Percentiles rank a stretch among this genome's conserved stretches.
phyloP scores from a whole-genome alignment of 2,888 invertebrate genomes.

The Drosophila falleni region DNA sequence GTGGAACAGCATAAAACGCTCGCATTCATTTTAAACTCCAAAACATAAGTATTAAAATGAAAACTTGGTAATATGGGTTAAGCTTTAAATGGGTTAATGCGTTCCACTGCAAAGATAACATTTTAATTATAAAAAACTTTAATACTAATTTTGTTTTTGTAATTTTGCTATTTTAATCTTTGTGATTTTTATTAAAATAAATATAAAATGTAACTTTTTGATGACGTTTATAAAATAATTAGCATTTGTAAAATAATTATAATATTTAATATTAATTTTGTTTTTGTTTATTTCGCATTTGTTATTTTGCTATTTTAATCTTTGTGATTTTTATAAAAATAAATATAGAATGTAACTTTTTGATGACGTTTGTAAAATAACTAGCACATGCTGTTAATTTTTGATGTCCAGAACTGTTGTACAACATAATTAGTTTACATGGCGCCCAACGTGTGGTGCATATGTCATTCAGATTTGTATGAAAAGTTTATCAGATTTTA shows the following conservation, averaged over 20 bases:
- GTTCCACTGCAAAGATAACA: neutral
- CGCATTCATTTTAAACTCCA: neutral
- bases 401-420: conserved; percentile 2
- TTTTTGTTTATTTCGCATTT: too few relatives aligned
- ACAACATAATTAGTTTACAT: neutral
- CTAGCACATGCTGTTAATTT: neutral
- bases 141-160: neutral
- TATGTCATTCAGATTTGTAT: neutral
- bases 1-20: neutral
- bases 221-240: conserved; percentile 21
- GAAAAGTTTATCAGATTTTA: neutral
- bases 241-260: too few relatives aligned
- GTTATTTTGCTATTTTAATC: too few relatives aligned
- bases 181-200: conserved; percentile 1
- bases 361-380: conserved; percentile 23
- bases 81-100: conserved; percentile 11
- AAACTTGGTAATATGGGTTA: neutral
- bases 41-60: neutral
- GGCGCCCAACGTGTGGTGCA: conserved; percentile 3
- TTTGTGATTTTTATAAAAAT: neutral
- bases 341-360: neutral
- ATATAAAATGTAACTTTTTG: neutral
- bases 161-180: neutral
- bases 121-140: conserved; percentile 12
- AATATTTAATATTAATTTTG: too few relatives aligned